Percentiles rank a stretch among this genome's conserved stretches.
Conservation (phyloP, 1,140 invertebrate genomes). For the Zaprionus tsacasi region DNA sequence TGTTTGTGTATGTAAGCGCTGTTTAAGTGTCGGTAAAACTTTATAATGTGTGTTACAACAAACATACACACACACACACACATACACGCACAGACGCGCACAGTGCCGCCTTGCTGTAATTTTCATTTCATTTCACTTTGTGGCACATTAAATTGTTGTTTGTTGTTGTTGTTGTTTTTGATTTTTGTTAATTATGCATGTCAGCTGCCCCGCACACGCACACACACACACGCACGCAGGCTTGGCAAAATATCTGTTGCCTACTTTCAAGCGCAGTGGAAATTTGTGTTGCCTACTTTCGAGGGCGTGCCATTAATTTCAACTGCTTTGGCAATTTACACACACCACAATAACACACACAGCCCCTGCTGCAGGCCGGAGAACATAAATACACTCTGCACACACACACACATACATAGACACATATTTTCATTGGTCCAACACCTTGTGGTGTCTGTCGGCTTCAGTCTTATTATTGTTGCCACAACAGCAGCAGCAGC, state of each 20-base stretch:
- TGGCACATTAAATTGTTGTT: constrained; percentile 61
- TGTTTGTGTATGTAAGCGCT: constrained; percentile 53
- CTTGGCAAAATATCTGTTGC: constrained; percentile 34
- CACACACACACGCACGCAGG: constrained; percentile 4
- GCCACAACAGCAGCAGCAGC: constrained; percentile 1
- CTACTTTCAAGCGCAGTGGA: background rate
- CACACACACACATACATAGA: constrained; percentile 13
- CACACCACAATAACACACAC: constrained; percentile 38
- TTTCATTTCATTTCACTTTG: constrained; percentile 65
- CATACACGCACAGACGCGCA: background rate
- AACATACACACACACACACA: constrained; percentile 29
- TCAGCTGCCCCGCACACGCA: constrained; percentile 33
- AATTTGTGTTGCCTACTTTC: constrained; percentile 58
- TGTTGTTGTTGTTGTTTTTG: constrained; percentile 43
- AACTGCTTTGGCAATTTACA: constrained; percentile 71
- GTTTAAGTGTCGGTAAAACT: constrained; percentile 67
- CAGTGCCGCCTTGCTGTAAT: constrained; percentile 49
- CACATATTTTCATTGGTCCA: constrained; percentile 57
- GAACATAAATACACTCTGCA: constrained; percentile 31
- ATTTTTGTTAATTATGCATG: constrained; percentile 70
- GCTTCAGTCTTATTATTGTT: constrained; percentile 49
- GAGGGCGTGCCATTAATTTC: constrained; percentile 65
- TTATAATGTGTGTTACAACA: constrained; percentile 75
- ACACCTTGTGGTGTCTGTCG: constrained; percentile 55
- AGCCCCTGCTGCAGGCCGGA: constrained; percentile 40